A percentile compares a stretch with the other conserved stretches of the same genome.
Conservation (phyloP, 2,888 invertebrate species). For the Pachliopta kotzebuea region DNA sequence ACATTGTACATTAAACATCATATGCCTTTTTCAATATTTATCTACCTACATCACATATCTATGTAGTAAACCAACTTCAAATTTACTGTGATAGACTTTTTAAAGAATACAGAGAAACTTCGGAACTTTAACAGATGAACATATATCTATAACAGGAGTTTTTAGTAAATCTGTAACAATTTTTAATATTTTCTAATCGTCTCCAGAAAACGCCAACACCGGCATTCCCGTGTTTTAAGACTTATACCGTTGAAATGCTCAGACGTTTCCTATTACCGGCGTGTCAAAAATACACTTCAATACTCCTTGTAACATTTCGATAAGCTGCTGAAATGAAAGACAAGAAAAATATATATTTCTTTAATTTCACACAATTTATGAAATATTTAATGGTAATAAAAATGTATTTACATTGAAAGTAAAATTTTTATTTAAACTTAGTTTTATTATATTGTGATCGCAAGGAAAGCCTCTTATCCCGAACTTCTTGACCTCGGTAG, state of each 20-base stretch:
- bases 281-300: slow-evolving; percentile 22
- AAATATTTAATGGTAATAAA: neutral
- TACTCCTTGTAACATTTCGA: slow-evolving; percentile 12
- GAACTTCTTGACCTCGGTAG: no score
- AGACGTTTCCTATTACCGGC: slow-evolving; percentile 18
- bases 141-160: no score
- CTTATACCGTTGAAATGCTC: slow-evolving; percentile 6
- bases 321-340: slow-evolving; percentile 15
- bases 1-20: no score
- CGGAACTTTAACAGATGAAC: neutral
- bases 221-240: neutral
- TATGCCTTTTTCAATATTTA: no score
- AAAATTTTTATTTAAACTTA: no score
- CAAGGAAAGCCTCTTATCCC: no score
- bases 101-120: neutral
- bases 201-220: neutral
- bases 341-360: slow-evolving; percentile 8
- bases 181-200: neutral
- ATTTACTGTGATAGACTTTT: neutral
- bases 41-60: neutral
- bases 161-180: no score
- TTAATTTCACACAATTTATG: neutral
- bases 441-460: no score
- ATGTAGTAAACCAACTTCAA: neutral
- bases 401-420: no score